A percentile compares a stretch with the other conserved stretches of the same genome.
phyloP scores from a whole-genome alignment of 2,113 vertebrate genomes.

The Phalacrocorax carbo region DNA sequence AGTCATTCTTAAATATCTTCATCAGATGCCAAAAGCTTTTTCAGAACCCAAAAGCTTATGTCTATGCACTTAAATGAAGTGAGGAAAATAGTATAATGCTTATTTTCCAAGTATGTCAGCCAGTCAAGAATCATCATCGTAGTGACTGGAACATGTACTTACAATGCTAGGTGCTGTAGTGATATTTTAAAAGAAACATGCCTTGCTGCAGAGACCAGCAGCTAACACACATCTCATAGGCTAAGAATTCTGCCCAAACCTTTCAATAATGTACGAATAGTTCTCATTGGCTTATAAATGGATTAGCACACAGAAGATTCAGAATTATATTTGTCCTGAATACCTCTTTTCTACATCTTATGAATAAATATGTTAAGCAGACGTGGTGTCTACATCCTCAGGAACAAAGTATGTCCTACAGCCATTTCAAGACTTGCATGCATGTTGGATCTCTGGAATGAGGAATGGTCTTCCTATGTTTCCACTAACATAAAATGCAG shows the following conservation, averaged over 20 bases:
- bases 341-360: conserved; percentile 46
- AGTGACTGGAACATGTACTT: not conserved
- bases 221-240: not conserved
- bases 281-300: not conserved
- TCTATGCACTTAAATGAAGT: not conserved
- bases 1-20: not conserved
- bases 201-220: not conserved
- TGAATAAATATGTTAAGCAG: conserved; percentile 36
- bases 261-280: not conserved
- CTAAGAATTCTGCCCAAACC: not conserved
- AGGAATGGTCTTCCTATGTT: not conserved
- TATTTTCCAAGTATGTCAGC: not conserved
- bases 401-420: conserved; percentile 20
- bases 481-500: not conserved
- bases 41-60: not conserved
- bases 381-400: not conserved
- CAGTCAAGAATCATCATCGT: not conserved
- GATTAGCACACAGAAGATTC: not conserved
- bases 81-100: not conserved
- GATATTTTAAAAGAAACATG: not conserved
- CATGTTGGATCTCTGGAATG: not conserved
- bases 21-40: not conserved
- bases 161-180: not conserved
- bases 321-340: conserved; percentile 19
- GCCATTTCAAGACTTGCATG: not conserved